These are phyloP conservation scores for Agrochola circellaris DNA, from an alignment of 2,888 invertebrate genomes.

Conservation along the genomic window DNA sequence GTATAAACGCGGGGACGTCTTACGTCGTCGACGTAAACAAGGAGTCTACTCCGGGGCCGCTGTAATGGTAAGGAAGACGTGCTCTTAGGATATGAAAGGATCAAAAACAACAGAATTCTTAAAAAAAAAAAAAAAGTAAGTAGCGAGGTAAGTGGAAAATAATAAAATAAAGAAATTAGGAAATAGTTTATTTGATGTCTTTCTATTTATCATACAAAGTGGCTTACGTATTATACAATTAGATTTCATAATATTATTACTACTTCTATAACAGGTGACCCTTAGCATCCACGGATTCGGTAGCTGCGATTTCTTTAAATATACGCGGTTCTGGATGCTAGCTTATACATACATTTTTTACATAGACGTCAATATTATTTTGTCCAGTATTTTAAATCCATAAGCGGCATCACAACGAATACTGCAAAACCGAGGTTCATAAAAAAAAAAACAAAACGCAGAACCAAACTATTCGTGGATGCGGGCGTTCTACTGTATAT, in stretches of 20 bases:
- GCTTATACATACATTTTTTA: background rate
- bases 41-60: too few species aligned
- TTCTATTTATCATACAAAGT: slow-evolving; percentile 89
- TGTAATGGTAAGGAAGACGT: too few species aligned
- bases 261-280: slow-evolving; percentile 69
- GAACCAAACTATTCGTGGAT: slow-evolving; percentile 33
- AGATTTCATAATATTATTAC: slow-evolving; percentile 65
- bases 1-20: too few species aligned
- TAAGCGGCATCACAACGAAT: slow-evolving; percentile 9
- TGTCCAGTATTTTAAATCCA: slow-evolving; percentile 34
- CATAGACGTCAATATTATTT: slow-evolving; percentile 31
- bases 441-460: slow-evolving; percentile 17
- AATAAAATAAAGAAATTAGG: slow-evolving; percentile 60
- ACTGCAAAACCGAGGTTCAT: slow-evolving; percentile 15
- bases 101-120: too few species aligned
- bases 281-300: slow-evolving; percentile 34
- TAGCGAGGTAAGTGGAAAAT: slow-evolving; percentile 11
- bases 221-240: slow-evolving; percentile 84
- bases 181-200: slow-evolving; percentile 87
- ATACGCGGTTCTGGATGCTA: slow-evolving; percentile 10
- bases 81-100: too few species aligned
- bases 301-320: slow-evolving; percentile 30
- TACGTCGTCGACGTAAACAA: too few species aligned
- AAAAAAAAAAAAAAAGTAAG: too few species aligned
- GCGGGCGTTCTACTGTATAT: slow-evolving; percentile 57